Conservation (phyloP, 2,797 vertebrate genomes). For the Heliangelus exortis region DNA sequence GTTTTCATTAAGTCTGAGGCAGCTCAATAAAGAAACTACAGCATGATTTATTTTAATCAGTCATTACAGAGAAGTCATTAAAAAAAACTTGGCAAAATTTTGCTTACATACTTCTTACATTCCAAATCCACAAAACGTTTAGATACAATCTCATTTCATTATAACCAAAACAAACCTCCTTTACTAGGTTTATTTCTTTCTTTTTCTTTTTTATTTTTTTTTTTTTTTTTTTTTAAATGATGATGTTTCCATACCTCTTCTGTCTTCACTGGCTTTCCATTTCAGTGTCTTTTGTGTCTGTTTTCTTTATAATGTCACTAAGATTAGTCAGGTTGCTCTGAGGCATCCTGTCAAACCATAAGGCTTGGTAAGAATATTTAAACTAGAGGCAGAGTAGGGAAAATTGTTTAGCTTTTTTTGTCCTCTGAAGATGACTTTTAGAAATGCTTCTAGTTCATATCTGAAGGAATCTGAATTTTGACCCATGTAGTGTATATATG, state of each 20-base stretch:
- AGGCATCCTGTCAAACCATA: not conserved
- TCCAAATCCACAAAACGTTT: constrained; percentile 50
- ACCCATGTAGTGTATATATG: accelerated
- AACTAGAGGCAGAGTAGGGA: not conserved
- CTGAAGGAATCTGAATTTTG: not conserved
- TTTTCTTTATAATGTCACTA: not conserved
- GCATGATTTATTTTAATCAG: constrained; percentile 50
- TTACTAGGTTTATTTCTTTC: not conserved
- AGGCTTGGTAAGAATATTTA: not conserved
- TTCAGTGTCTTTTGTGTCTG: not conserved
- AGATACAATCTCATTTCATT: constrained; percentile 45
- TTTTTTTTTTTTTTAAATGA: not conserved
- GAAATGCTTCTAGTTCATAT: not conserved
- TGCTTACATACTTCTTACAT: not conserved
- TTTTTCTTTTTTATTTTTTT: not conserved
- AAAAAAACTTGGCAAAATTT: not conserved
- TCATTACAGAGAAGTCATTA: constrained; percentile 35
- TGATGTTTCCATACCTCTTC: constrained; percentile 8
- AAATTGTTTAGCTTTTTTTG: not conserved
- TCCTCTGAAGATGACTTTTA: not conserved
- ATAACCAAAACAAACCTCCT: constrained; percentile 37
- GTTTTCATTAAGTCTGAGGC: constrained; percentile 37
- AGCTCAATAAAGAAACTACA: constrained; percentile 28
- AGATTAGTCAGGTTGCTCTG: not conserved
- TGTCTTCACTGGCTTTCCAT: not conserved